These are phyloP conservation scores for Vespertilio murinus DNA, from an alignment of 2,797 vertebrate genomes.

Conservation along the genomic window DNA sequence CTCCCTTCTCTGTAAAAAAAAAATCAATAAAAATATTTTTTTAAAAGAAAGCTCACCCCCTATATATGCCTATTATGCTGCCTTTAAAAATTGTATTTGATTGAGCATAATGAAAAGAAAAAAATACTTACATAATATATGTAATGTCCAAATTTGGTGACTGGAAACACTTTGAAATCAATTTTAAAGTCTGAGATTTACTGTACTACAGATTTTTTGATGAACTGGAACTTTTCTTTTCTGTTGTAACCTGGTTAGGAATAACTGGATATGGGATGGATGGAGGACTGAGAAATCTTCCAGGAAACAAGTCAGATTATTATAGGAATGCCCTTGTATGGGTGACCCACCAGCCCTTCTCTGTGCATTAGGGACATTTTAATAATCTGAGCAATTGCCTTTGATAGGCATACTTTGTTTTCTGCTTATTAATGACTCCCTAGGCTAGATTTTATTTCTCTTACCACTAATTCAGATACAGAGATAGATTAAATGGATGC, in stretches of 20 bases:
- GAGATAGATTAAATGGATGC: conserved; percentile 44
- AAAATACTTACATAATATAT: not conserved
- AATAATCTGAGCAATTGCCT: conserved; percentile 52
- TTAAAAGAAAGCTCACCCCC: not conserved
- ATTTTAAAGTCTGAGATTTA: conserved; percentile 23
- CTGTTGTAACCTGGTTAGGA: not conserved
- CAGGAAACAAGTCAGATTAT: not conserved
- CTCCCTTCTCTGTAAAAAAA: too few relatives aligned
- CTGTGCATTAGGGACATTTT: conserved; percentile 45
- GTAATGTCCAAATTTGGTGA: conserved; percentile 20
- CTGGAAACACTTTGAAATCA: conserved; percentile 25
- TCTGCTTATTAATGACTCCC: conserved; percentile 58
- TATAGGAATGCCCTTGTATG: not conserved
- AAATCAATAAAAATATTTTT: too few relatives aligned
- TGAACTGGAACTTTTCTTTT: conserved; percentile 32
- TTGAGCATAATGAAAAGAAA: conserved; percentile 19
- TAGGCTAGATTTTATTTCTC: conserved; percentile 53
- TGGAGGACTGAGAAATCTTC: not conserved
- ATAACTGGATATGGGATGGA: not conserved
- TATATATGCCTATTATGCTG: not conserved
- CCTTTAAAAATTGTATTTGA: conserved; percentile 14
- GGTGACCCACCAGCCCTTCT: conserved; percentile 19
- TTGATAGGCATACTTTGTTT: conserved; percentile 65
- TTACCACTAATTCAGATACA: conserved; percentile 59
- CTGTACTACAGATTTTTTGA: not conserved